phyloP scores from a whole-genome alignment of 1,140 invertebrate species.

The Heliconius hermathena region DNA sequence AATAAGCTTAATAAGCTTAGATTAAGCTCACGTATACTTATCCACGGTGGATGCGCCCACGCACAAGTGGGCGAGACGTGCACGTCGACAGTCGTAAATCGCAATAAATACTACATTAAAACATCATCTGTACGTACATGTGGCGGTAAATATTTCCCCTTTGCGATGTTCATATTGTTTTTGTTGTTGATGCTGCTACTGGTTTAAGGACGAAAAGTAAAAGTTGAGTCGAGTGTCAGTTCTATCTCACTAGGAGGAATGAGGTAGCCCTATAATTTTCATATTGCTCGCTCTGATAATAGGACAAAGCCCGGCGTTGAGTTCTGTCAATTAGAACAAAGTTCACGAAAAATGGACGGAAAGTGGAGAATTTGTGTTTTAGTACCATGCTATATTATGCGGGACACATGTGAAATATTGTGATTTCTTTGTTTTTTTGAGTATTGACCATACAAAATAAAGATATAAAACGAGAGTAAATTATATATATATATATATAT shows the following conservation, averaged over 20 bases:
- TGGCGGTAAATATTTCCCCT: constrained; percentile 46
- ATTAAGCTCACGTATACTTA: background rate
- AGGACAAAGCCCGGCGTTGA: no score
- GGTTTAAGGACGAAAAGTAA: constrained; percentile 21
- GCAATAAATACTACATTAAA: constrained; percentile 62
- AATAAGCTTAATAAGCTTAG: background rate
- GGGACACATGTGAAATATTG: no score
- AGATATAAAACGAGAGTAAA: background rate
- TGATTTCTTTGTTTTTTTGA: background rate
- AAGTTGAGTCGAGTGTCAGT: background rate
- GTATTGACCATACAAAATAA: background rate
- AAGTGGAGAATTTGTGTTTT: no score
- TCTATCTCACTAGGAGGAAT: no score
- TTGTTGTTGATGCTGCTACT: constrained; percentile 40
- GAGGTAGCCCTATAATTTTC: no score
- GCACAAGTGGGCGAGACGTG: constrained; percentile 49
- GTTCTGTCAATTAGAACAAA: no score
- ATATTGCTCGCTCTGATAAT: no score
- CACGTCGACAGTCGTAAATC: constrained; percentile 55
- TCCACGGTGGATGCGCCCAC: constrained; percentile 40
- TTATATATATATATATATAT: background rate
- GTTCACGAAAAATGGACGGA: no score
- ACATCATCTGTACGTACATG: constrained; percentile 50
- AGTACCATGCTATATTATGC: no score
- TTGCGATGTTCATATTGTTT: constrained; percentile 49